A percentile compares a stretch with the other conserved stretches of the same genome.
Evolutionary conservation across 2,888 invertebrate genomes (phyloP).

Genomic region (Pachydiplax longipennis): DNA sequence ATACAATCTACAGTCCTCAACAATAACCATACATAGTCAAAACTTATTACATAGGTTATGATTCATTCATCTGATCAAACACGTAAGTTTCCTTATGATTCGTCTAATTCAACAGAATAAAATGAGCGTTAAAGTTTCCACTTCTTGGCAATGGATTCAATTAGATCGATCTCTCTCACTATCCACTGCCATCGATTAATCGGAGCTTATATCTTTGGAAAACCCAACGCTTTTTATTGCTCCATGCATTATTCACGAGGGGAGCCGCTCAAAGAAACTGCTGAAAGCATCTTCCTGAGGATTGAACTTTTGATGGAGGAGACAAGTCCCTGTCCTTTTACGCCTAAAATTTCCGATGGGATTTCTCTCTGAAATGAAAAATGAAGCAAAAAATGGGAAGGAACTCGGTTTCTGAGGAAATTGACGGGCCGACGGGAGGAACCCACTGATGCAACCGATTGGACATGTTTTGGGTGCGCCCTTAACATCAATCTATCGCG

Average conservation of each 20-base stretch:
- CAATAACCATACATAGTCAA: too few relatives aligned
- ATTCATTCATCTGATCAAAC: too few relatives aligned
- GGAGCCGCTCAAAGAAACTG: not conserved
- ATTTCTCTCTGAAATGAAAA: not conserved
- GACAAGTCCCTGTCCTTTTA: not conserved
- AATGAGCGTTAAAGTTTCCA: too few relatives aligned
- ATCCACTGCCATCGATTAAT: not conserved
- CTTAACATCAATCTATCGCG: not conserved
- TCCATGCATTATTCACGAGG: not conserved
- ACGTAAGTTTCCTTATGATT: too few relatives aligned
- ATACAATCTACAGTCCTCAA: too few relatives aligned
- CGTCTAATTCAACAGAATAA: too few relatives aligned
- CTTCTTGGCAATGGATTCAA: too few relatives aligned
- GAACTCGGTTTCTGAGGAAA: not conserved
- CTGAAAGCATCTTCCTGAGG: not conserved
- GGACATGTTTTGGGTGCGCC: not conserved
- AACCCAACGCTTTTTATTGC: not conserved
- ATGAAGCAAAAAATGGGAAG: not conserved
- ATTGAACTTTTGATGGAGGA: not conserved
- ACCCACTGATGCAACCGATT: not conserved
- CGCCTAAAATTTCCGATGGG: constrained; percentile 1
- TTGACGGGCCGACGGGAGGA: not conserved
- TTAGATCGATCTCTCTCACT: too few relatives aligned
- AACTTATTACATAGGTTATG: too few relatives aligned
- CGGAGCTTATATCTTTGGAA: not conserved